Evolutionary conservation across 2,888 invertebrate species (phyloP).

Genomic region (Netelia virgata): DNA sequence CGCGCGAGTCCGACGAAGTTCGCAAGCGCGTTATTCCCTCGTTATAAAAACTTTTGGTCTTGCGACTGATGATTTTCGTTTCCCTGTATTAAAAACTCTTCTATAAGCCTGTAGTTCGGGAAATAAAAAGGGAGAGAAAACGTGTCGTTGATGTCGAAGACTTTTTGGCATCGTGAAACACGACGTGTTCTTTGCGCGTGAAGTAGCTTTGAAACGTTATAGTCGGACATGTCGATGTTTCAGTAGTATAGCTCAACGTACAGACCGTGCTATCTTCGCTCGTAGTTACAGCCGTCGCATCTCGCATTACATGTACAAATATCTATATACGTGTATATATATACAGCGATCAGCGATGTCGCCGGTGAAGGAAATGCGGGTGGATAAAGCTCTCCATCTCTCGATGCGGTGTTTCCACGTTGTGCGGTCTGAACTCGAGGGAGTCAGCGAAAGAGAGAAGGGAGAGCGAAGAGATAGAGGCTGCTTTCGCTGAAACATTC

Average conservation of each 20-base stretch:
- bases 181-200: neutral
- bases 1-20: neutral
- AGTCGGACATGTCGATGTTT: slow-evolving; percentile 32
- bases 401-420: slow-evolving; percentile 10
- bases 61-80: neutral
- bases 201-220: slow-evolving; percentile 32
- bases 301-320: slow-evolving; percentile 17
- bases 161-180: neutral
- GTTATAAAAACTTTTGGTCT: neutral
- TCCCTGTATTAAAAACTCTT: neutral
- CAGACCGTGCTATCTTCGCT: neutral
- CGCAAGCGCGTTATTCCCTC: neutral
- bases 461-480: slow-evolving; percentile 33
- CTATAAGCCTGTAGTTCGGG: neutral
- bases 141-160: neutral
- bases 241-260: slow-evolving; percentile 44
- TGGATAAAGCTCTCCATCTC: slow-evolving; percentile 36
- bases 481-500: slow-evolving; percentile 62
- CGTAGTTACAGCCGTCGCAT: slow-evolving; percentile 59
- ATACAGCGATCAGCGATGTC: slow-evolving; percentile 46
- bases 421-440: slow-evolving; percentile 49
- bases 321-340: neutral
- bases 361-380: slow-evolving; percentile 37
- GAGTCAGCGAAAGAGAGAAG: neutral
- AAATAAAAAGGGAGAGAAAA: neutral